These are phyloP conservation scores for Capitulum mitella DNA, from an alignment of 2,888 invertebrate species.

Conservation along the genomic window DNA sequence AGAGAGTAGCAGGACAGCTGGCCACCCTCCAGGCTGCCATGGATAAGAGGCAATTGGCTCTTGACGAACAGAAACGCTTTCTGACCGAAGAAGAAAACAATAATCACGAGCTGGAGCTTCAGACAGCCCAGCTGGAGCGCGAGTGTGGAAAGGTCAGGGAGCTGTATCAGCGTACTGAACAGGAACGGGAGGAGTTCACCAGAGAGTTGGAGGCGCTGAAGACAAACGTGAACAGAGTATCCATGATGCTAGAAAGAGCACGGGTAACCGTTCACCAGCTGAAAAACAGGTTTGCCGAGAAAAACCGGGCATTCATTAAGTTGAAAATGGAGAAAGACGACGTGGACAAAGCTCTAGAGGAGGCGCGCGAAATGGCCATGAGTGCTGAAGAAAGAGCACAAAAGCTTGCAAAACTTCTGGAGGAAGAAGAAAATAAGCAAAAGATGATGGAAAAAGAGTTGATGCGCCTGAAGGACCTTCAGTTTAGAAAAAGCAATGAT, in stretches of 20 bases:
- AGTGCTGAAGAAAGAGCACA: not conserved
- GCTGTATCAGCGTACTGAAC: not conserved
- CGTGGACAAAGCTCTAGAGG: not conserved
- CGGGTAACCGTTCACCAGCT: not conserved
- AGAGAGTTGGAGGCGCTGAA: not conserved
- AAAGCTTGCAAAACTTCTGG: not conserved
- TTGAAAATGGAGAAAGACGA: not conserved
- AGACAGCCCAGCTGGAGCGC: not conserved
- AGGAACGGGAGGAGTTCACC: not conserved
- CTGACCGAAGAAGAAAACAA: not conserved
- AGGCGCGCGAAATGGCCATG: constrained; percentile 3
- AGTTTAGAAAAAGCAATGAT: not conserved
- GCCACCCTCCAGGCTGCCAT: not conserved
- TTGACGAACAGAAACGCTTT: constrained; percentile 3
- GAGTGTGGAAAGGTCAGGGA: not conserved
- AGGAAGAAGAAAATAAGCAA: not conserved
- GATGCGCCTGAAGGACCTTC: not conserved
- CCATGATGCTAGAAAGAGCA: not conserved
- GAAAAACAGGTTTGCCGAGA: not conserved
- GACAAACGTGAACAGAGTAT: not conserved
- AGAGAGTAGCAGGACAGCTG: not conserved
- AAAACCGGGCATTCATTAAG: not conserved
- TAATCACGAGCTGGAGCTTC: not conserved
- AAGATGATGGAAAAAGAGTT: not conserved
- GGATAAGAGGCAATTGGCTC: not conserved